phyloP scores from a whole-genome alignment of 2,797 vertebrate species.

The Halcyon leucocephala region DNA sequence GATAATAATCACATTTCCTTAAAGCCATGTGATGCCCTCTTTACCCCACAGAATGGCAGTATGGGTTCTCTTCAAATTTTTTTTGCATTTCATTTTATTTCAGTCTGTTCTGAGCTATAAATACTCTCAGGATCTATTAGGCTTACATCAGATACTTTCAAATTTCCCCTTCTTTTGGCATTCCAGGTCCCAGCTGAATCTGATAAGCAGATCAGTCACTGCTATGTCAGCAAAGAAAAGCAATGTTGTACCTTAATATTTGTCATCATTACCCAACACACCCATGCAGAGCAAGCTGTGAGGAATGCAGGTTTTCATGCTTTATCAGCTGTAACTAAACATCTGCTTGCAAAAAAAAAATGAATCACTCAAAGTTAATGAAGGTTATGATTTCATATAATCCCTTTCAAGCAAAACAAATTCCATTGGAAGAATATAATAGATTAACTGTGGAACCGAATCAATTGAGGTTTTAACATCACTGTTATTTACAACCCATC shows the following conservation, averaged over 20 bases:
- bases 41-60: not conserved
- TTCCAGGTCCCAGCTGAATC: conserved; percentile 62
- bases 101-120: not conserved
- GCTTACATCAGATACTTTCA: conserved; percentile 11
- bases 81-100: not conserved
- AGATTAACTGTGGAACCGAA: conserved; percentile 33
- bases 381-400: conserved; percentile 64
- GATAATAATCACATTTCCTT: not conserved
- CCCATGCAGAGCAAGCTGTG: conserved; percentile 73
- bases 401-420: conserved; percentile 66
- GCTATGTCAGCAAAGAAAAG: conserved; percentile 44
- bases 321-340: conserved; percentile 73
- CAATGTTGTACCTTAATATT: conserved; percentile 62
- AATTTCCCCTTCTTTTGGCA: conserved; percentile 55
- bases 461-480: conserved; percentile 30
- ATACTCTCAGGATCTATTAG: not conserved
- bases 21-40: not conserved
- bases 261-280: conserved; percentile 68
- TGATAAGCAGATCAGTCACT: conserved; percentile 70
- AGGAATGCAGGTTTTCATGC: conserved; percentile 69
- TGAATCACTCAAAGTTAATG: conserved; percentile 66
- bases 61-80: not conserved
- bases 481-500: conserved; percentile 25
- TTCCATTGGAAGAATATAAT: conserved; percentile 40
- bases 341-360: conserved; percentile 56